Conservation (phyloP, 2,113 vertebrate genomes). For the Rutilus rutilus region DNA sequence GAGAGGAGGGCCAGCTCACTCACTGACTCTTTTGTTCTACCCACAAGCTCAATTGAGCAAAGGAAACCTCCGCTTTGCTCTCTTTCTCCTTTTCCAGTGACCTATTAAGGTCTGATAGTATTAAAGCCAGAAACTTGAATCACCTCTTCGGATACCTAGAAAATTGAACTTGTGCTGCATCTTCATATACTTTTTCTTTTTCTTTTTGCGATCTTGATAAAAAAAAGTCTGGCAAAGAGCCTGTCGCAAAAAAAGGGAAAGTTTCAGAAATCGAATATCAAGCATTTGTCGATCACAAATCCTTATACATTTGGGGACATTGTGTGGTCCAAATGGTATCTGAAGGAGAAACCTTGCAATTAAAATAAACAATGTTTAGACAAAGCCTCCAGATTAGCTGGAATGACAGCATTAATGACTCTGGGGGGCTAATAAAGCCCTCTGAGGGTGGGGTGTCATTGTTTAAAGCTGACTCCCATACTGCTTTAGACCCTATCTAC, state of each 20-base stretch:
- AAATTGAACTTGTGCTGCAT: slow-evolving; percentile 66
- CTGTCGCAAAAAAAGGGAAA: too few relatives aligned
- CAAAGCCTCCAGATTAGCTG: slow-evolving; percentile 67
- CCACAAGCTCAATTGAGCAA: slow-evolving; percentile 78
- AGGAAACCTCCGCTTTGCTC: slow-evolving; percentile 69
- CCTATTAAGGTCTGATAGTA: slow-evolving; percentile 74
- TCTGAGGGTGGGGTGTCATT: slow-evolving; percentile 38
- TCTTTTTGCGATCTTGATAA: not conserved
- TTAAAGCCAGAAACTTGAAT: slow-evolving; percentile 77
- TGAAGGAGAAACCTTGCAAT: slow-evolving; percentile 63
- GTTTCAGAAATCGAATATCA: not conserved
- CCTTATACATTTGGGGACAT: not conserved
- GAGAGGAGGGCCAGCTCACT: slow-evolving; percentile 76
- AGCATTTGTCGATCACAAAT: slow-evolving; percentile 9
- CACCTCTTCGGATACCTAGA: slow-evolving; percentile 58
- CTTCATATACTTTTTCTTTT: not conserved
- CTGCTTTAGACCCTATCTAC: slow-evolving; percentile 66
- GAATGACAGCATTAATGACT: slow-evolving; percentile 58
- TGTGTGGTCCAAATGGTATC: slow-evolving; percentile 59
- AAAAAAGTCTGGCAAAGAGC: not conserved
- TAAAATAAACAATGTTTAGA: slow-evolving; percentile 67
- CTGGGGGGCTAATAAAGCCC: slow-evolving; percentile 62
- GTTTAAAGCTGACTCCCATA: slow-evolving; percentile 68
- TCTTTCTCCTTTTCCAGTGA: slow-evolving; percentile 72
- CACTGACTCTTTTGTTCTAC: slow-evolving; percentile 85